These are phyloP conservation scores for Polylopha cassiicola DNA, from an alignment of 2,888 invertebrate species.

Conservation along the genomic window DNA sequence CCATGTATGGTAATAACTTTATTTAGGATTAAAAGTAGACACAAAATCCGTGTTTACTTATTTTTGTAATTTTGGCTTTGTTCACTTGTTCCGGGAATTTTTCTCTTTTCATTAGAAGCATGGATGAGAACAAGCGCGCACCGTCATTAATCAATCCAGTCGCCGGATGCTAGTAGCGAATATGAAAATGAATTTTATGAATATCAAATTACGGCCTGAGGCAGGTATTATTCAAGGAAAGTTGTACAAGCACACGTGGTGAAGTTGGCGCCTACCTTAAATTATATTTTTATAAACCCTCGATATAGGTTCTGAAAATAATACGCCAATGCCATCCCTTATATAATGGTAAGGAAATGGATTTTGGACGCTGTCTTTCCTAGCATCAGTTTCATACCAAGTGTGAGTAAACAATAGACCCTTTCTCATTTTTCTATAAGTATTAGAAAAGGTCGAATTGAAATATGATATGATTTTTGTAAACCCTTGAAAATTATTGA, in stretches of 20 bases:
- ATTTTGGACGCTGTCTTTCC: constrained; percentile 14
- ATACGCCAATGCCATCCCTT: constrained; percentile 11
- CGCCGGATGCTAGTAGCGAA: constrained; percentile 37
- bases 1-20: too few relatives aligned
- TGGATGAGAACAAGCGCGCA: constrained; percentile 35
- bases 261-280: constrained; percentile 17
- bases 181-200: constrained; percentile 48
- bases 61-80: constrained; percentile 23
- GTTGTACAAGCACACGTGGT: constrained; percentile 30
- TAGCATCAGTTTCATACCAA: constrained; percentile 5
- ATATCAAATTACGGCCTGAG: constrained; percentile 41
- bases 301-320: constrained; percentile 19
- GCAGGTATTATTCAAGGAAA: constrained; percentile 36
- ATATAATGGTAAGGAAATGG: constrained; percentile 2
- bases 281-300: constrained; percentile 19
- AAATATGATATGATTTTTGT: too few relatives aligned
- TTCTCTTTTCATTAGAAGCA: constrained; percentile 37
- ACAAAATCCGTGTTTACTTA: constrained; percentile 15
- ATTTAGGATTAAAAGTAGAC: too few relatives aligned
- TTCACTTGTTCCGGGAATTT: constrained; percentile 23
- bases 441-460: too few relatives aligned
- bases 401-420: too few relatives aligned
- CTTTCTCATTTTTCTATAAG: too few relatives aligned
- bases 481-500: too few relatives aligned
- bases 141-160: constrained; percentile 48